A percentile compares a stretch with the other conserved stretches of the same genome.
phyloP scores from a whole-genome alignment of 2,888 invertebrate genomes.

The Gymnocheta viridis region DNA sequence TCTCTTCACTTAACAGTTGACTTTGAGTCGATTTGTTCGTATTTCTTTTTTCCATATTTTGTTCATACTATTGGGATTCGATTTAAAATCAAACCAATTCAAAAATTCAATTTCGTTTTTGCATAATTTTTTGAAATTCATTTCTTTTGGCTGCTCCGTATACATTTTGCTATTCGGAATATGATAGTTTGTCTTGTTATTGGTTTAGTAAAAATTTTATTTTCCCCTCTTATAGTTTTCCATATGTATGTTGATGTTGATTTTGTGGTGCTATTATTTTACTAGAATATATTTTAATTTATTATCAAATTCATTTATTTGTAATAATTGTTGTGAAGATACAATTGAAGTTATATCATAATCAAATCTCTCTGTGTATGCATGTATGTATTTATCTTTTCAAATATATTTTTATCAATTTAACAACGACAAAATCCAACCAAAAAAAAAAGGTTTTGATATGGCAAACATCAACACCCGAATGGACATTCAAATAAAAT shows the following conservation, averaged over 20 bases:
- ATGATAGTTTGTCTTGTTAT: neutral
- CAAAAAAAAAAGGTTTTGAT: conserved; percentile 74
- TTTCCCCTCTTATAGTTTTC: conserved; percentile 16
- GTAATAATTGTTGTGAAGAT: conserved; percentile 31
- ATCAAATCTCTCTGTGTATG: conserved; percentile 45
- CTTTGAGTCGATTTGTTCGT: neutral
- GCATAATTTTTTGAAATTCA: neutral
- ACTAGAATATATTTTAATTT: conserved; percentile 48
- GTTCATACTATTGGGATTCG: conserved; percentile 23
- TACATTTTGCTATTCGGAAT: neutral
- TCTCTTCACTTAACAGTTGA: conserved; percentile 2
- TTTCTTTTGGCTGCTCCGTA: neutral
- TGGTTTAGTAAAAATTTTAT: neutral
- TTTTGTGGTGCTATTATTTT: conserved; percentile 28
- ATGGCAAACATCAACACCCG: conserved; percentile 79
- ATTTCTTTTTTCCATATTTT: conserved; percentile 10
- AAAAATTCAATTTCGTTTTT: neutral
- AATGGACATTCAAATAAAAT: conserved; percentile 79
- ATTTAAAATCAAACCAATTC: neutral
- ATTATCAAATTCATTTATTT: conserved; percentile 42
- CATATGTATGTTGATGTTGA: conserved; percentile 32
- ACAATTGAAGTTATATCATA: conserved; percentile 45
- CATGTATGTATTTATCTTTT: conserved; percentile 61
- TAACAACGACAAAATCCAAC: conserved; percentile 19
- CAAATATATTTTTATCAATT: conserved; percentile 45